Evolutionary conservation across 2,113 vertebrate species (phyloP).

Genomic region (Prietella phreatophila): DNA sequence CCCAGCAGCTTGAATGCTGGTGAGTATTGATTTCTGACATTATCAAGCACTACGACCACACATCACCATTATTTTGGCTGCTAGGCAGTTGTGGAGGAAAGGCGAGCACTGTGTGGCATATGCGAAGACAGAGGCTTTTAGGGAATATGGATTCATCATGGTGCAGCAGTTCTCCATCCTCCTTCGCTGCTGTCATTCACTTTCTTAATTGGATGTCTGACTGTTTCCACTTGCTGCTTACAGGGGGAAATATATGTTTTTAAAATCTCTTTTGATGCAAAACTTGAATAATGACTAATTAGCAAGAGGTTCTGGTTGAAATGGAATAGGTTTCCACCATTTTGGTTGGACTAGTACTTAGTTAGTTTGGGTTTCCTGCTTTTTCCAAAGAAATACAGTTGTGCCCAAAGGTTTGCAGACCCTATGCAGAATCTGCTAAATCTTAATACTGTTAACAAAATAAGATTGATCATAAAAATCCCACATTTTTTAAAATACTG

Average conservation of each 20-base stretch:
- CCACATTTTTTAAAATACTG: no score
- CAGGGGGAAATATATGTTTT: no score
- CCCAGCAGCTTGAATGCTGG: constrained; percentile 10
- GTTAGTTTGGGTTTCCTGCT: background rate
- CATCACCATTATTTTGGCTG: constrained; percentile 45
- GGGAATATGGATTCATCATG: constrained; percentile 30
- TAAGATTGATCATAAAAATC: no score
- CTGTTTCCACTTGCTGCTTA: background rate
- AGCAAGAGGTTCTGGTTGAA: background rate
- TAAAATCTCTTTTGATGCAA: background rate
- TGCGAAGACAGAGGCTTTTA: constrained; percentile 39
- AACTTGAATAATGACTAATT: background rate
- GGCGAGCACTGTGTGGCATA: constrained; percentile 13
- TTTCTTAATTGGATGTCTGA: background rate
- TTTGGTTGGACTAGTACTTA: background rate
- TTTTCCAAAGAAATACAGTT: background rate
- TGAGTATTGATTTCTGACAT: constrained; percentile 44
- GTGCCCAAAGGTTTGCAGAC: no score
- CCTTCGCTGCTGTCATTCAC: background rate
- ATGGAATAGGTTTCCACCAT: background rate
- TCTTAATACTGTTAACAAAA: no score
- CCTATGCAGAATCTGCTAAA: no score
- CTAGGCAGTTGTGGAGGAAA: constrained; percentile 25
- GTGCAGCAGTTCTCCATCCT: constrained; percentile 3
- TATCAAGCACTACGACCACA: constrained; percentile 36